phyloP scores from a whole-genome alignment of 1,140 invertebrate species.

The Lordiphosa clarofinis region DNA sequence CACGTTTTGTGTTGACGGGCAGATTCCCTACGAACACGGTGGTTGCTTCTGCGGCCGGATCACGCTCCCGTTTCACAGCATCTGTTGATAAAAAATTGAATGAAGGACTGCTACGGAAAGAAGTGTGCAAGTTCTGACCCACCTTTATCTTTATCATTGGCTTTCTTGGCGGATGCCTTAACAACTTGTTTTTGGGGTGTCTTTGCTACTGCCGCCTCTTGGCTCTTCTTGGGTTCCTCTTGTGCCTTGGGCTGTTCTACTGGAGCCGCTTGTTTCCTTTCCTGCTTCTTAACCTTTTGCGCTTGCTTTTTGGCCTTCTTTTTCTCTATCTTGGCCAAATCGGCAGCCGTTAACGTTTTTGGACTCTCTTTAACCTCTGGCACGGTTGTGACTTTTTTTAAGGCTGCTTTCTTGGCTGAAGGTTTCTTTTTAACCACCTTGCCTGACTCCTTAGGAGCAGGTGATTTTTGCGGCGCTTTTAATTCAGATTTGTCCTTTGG shows the following conservation, averaged over 20 bases:
- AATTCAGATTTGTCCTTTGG: slow-evolving; percentile 34
- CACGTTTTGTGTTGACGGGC: slow-evolving; percentile 69
- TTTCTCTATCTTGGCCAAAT: slow-evolving; percentile 64
- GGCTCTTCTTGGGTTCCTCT: neutral
- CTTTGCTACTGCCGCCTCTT: neutral
- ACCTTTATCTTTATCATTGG: too few species aligned
- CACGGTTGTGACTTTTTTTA: slow-evolving; percentile 3
- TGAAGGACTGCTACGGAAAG: too few species aligned
- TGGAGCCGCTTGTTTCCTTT: slow-evolving; percentile 17
- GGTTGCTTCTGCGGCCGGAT: slow-evolving; percentile 47
- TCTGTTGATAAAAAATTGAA: slow-evolving; percentile 18
- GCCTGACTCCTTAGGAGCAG: slow-evolving; percentile 26
- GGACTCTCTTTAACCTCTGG: slow-evolving; percentile 15
- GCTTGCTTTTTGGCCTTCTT: slow-evolving; percentile 72
- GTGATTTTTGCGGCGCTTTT: slow-evolving; percentile 31
- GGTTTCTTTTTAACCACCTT: slow-evolving; percentile 40
- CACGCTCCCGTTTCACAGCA: slow-evolving; percentile 28
- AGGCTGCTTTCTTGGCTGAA: slow-evolving; percentile 5
- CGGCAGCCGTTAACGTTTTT: slow-evolving; percentile 28
- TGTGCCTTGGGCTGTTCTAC: slow-evolving; percentile 1
- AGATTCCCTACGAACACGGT: slow-evolving; percentile 77
- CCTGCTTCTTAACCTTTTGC: slow-evolving; percentile 61
- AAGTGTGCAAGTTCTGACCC: too few species aligned
- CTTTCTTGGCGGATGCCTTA: neutral
- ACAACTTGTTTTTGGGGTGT: neutral